Base-by-base conservation (phyloP, 1,140 invertebrate species). In the Cyphomyrmex costatus region DNA sequence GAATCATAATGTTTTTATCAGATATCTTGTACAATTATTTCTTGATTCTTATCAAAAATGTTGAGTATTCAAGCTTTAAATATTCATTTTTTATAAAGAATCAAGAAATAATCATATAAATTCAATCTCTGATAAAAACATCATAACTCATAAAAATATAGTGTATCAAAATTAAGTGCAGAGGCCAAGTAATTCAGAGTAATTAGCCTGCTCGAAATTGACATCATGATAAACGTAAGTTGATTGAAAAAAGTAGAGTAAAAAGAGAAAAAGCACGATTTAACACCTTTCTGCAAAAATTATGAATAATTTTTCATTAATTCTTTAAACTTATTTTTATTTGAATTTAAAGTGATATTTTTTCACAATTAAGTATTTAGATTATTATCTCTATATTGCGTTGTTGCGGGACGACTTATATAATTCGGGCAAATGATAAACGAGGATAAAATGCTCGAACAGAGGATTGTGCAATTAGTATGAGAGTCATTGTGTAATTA, bases 401-500 rank as follows among this genome's bases (percentile, higher is more conserved):
- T 3, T 51, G 42, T 74, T 74, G 16, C 12, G 4, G 10, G 24
- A 65, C 14, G 21, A 6, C 24, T 65, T 79, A 77, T 77, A 77
- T 68, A 79, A 79, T 19, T 68, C 14, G 12, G 0, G 8, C 30
- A 51, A 79, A 61, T 27, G 33, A 36, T 66, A 68, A 79, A 19
- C 27, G n/a, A 63, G 76, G 14, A 21, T 33, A n/a, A 78, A 66
- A 3, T 51, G n/a, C 7, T 53, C 42, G 61, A 65, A 24, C 42
- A 46, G 27, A 14, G 6, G 7, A 77, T 77, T 61, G 33, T 77
- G 56, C 14, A 77, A 77, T 77, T 77, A 63, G 56, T 77, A 30
- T 63, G 36, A 77, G 58, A 77, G 24, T 77, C 24, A 79, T 79
- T 79, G 77, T 79, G 61, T 27, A 79, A 79, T 79, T 79, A 53